Evolutionary conservation across 2,797 vertebrate genomes (phyloP).

Genomic region (Geotria australis): DNA sequence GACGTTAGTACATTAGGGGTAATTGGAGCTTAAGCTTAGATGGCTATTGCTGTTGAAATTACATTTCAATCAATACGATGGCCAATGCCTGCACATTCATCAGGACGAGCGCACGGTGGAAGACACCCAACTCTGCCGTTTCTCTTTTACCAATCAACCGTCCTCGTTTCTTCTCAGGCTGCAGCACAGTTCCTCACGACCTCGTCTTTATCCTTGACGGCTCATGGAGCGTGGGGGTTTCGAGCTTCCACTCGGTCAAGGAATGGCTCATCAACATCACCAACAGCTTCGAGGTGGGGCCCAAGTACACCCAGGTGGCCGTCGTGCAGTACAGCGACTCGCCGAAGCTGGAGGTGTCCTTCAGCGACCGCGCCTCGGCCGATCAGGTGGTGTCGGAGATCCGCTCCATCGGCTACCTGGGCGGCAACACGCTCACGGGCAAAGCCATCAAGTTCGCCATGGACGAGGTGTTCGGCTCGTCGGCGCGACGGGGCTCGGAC

Average conservation of each 20-base stretch:
- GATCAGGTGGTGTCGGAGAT: constrained; percentile 18
- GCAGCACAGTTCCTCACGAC: constrained; percentile 31
- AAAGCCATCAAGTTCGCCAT: constrained; percentile 28
- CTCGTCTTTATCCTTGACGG: constrained; percentile 32
- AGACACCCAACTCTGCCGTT: too few species aligned
- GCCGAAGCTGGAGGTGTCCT: constrained; percentile 23
- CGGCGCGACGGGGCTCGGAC: constrained; percentile 9
- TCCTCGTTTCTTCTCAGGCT: constrained; percentile 10
- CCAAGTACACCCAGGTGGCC: constrained; percentile 22
- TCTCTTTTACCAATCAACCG: too few species aligned
- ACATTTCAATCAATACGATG: too few species aligned
- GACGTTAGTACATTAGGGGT: too few species aligned
- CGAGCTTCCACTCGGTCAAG: constrained; percentile 29
- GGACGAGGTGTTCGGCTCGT: constrained; percentile 21
- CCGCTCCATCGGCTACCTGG: constrained; percentile 15
- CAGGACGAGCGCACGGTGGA: too few species aligned
- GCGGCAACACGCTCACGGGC: constrained; percentile 36
- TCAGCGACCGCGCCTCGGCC: constrained; percentile 14
- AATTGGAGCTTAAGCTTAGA: too few species aligned
- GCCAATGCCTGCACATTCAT: too few species aligned
- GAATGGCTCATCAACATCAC: constrained; percentile 32
- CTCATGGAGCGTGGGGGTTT: constrained; percentile 28
- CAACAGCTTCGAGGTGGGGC: constrained; percentile 25
- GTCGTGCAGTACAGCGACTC: constrained; percentile 34
- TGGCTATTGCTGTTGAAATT: too few species aligned